These are phyloP conservation scores for Perodicticus potto DNA, from an alignment of 2,797 vertebrate genomes.

Conservation along the genomic window DNA sequence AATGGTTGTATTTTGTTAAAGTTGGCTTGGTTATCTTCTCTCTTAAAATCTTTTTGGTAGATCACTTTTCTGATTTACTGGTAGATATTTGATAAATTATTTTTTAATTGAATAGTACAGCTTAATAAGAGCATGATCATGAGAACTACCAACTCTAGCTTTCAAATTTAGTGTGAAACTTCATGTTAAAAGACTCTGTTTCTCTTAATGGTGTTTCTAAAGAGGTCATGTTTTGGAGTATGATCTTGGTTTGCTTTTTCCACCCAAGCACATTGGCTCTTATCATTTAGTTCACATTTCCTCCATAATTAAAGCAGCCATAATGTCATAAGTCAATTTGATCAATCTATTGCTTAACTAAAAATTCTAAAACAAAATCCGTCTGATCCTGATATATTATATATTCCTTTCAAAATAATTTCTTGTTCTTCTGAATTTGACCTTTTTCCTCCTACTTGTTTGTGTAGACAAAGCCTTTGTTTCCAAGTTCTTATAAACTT, in stretches of 20 bases:
- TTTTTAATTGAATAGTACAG: conserved; percentile 58
- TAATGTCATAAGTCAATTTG: conserved; percentile 22
- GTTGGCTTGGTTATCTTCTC: not conserved
- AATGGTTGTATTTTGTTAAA: conserved; percentile 24
- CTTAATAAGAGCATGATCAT: not conserved
- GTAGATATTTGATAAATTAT: not conserved
- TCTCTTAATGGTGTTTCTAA: not conserved
- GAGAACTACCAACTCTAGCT: conserved; percentile 56
- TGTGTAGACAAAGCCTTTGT: not conserved
- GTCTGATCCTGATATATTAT: not conserved
- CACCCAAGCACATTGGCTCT: not conserved
- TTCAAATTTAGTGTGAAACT: conserved; percentile 53
- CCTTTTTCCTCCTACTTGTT: conserved; percentile 2
- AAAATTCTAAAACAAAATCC: conserved; percentile 51
- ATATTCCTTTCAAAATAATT: conserved; percentile 50
- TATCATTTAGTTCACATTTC: not conserved
- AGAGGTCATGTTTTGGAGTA: not conserved
- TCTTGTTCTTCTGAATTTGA: conserved; percentile 53
- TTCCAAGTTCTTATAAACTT: conserved; percentile 51
- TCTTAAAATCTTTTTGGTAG: conserved; percentile 17
- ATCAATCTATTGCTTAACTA: conserved; percentile 15
- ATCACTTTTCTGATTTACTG: conserved; percentile 38
- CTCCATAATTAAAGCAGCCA: conserved; percentile 21
- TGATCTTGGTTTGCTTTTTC: conserved; percentile 47
- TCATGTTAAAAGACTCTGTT: conserved; percentile 32